These are phyloP conservation scores for Sebastes miniatus DNA, from an alignment of 2,797 vertebrate species.

Conservation along the genomic window DNA sequence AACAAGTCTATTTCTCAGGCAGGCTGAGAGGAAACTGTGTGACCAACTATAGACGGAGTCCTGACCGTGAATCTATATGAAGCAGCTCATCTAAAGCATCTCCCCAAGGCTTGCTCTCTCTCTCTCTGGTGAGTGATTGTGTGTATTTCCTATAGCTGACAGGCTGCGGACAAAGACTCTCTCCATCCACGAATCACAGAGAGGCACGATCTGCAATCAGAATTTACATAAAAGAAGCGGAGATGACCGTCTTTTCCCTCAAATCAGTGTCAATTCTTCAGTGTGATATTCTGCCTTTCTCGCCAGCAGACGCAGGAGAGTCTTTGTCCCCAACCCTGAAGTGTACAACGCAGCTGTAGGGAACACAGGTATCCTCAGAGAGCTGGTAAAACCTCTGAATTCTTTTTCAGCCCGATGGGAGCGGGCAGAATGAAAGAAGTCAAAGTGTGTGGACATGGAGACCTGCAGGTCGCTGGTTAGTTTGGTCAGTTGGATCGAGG, in stretches of 20 bases:
- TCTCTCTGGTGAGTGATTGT: constrained; percentile 37
- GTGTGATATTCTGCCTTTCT: constrained; percentile 50
- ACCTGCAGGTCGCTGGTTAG: constrained; percentile 51
- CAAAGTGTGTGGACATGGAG: constrained; percentile 60
- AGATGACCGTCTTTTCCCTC: constrained; percentile 13
- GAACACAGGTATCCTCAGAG: constrained; percentile 55
- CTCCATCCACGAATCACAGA: constrained; percentile 43
- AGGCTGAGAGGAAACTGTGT: constrained; percentile 47
- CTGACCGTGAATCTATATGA: neutral
- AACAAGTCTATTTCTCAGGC: neutral
- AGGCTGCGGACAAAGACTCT: constrained; percentile 61
- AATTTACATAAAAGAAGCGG: constrained; percentile 35
- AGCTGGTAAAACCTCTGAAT: constrained; percentile 80
- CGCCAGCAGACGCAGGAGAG: constrained; percentile 31
- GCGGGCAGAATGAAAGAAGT: constrained; percentile 75
- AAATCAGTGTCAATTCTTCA: constrained; percentile 30
- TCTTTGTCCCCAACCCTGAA: constrained; percentile 39
- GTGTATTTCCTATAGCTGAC: constrained; percentile 67
- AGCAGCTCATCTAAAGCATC: constrained; percentile 49
- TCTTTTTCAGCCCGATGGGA: constrained; percentile 70
- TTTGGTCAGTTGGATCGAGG: constrained; percentile 33
- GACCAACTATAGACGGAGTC: constrained; percentile 5
- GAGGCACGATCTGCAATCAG: constrained; percentile 51
- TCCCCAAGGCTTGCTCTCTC: constrained; percentile 36
- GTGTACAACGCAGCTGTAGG: constrained; percentile 64